Conservation (phyloP, 2,888 invertebrate species). For the Cloeon dipterum region DNA sequence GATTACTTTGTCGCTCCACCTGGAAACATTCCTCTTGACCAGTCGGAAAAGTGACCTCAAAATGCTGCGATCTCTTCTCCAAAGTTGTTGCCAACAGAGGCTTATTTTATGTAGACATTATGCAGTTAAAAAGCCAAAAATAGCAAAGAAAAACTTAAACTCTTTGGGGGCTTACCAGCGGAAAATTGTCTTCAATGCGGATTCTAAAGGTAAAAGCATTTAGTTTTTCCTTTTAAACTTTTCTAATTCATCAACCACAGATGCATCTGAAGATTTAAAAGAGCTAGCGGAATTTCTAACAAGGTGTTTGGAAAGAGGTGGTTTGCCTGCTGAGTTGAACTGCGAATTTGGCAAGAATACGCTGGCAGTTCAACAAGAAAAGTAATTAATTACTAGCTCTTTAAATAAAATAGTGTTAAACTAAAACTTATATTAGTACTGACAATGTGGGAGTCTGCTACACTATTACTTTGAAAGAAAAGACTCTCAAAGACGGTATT, state of each 20-base stretch:
- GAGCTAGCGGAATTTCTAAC: constrained; percentile 30
- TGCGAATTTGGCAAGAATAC: constrained; percentile 15
- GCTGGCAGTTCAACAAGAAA: constrained; percentile 15
- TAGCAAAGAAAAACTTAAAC: not conserved
- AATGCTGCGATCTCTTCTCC: too few relatives aligned
- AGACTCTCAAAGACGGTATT: constrained; percentile 45
- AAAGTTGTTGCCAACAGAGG: too few relatives aligned
- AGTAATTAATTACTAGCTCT: not conserved
- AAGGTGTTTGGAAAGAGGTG: constrained; percentile 23
- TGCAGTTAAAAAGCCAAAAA: not conserved
- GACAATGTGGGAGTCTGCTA: too few relatives aligned
- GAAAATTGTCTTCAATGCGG: not conserved
- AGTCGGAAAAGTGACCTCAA: constrained; percentile 50
- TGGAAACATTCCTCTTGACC: constrained; percentile 55
- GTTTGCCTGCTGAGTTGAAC: constrained; percentile 18
- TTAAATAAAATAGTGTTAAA: not conserved
- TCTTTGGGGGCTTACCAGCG: not conserved
- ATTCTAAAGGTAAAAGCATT: not conserved
- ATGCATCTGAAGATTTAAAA: constrained; percentile 18
- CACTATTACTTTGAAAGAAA: constrained; percentile 39
- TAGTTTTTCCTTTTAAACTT: too few relatives aligned
- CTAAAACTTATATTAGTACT: constrained; percentile 1
- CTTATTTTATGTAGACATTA: too few relatives aligned
- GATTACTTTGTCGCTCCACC: constrained; percentile 82
- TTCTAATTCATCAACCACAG: too few relatives aligned